These are phyloP conservation scores for Euspilapteryx auroguttella DNA, from an alignment of 2,888 invertebrate genomes.

Conservation along the genomic window DNA sequence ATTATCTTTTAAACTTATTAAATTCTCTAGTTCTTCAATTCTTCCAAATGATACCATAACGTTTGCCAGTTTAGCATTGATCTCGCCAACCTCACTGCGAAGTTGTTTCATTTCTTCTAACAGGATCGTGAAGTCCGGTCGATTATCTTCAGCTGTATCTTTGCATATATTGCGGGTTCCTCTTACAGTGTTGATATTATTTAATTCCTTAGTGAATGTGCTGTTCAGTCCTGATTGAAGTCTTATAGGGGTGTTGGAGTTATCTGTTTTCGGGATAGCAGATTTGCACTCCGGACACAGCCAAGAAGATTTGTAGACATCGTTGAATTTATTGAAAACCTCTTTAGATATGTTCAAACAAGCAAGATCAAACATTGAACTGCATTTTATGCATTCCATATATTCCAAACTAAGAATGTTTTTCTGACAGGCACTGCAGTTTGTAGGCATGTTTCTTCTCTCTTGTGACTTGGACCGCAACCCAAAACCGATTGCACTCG, in stretches of 20 bases:
- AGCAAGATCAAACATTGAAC: neutral
- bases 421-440: neutral
- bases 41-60: neutral
- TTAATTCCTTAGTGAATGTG: neutral
- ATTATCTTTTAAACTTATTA: neutral
- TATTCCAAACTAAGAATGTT: neutral
- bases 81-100: neutral
- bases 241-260: neutral
- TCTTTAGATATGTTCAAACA: neutral
- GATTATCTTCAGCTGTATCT: neutral
- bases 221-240: neutral
- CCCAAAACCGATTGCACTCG: too few species aligned
- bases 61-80: neutral
- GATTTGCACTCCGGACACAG: neutral
- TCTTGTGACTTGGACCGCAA: too few species aligned
- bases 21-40: neutral
- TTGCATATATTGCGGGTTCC: neutral
- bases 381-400: neutral
- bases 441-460: slow-evolving; percentile 25
- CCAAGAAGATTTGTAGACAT: neutral
- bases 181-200: neutral
- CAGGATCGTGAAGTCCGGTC: neutral
- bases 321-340: neutral
- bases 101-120: neutral
- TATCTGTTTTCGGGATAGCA: neutral